These are phyloP conservation scores for Sebastes kiyomatsui DNA, from an alignment of 2,797 vertebrate genomes.

Conservation along the genomic window DNA sequence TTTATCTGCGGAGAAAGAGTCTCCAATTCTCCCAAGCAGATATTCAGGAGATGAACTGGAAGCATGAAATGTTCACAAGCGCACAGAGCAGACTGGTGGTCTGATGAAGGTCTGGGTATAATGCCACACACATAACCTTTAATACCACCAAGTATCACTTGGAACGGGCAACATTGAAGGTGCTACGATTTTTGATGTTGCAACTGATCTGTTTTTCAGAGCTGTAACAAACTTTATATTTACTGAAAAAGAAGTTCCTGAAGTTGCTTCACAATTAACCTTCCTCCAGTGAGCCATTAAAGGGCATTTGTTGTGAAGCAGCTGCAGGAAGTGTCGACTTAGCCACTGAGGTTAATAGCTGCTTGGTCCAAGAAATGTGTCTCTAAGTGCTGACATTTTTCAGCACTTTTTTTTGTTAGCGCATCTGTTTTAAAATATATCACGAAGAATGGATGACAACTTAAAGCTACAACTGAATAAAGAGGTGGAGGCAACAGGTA, in stretches of 20 bases:
- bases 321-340: background rate
- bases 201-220: background rate
- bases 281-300: slow-evolving; percentile 3
- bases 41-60: slow-evolving; percentile 14
- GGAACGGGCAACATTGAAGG: background rate
- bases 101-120: slow-evolving; percentile 9
- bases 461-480: background rate
- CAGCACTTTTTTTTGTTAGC: background rate
- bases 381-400: background rate
- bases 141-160: slow-evolving; percentile 14
- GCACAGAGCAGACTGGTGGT: background rate
- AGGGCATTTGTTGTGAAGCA: background rate
- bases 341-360: background rate
- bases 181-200: background rate
- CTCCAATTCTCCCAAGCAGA: slow-evolving; percentile 34
- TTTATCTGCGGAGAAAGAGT: slow-evolving; percentile 39
- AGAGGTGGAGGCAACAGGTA: background rate
- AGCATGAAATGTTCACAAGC: slow-evolving; percentile 9
- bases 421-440: background rate
- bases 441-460: background rate
- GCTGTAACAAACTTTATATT: background rate
- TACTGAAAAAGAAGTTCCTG: background rate
- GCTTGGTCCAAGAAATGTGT: background rate
- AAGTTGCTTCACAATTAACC: background rate
- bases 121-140: slow-evolving; percentile 2